Base-by-base conservation (phyloP, 2,888 invertebrate genomes). In the Lissocephala sabroskyi region DNA sequence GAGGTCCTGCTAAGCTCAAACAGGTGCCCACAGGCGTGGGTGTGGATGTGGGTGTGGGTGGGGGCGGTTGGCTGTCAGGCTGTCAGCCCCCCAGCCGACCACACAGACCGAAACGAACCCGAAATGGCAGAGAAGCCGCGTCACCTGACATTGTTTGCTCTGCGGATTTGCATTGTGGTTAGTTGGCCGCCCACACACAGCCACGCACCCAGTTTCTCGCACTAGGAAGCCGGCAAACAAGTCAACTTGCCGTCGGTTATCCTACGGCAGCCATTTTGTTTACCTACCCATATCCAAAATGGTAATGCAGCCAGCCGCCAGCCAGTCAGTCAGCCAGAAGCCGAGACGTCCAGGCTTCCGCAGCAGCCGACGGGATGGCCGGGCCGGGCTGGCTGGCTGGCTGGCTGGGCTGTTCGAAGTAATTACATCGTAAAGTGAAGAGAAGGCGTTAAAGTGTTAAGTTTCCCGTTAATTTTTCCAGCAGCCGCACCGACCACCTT, bases 361-460 rank as follows among this genome's bases (percentile, higher is more conserved):
- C n/a, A 18, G 18, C 3, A 17, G 19, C 44, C 26, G 19, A 19
- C 13, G 11, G 33, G 13, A 11, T 3, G 14, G 7, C 3, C 37
- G 3, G n/a, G 37, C n/a, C 17, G n/a, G 3, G 18, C 10, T 18
- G 36, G 10, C n/a, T 37, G 18, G 36, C 10, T 19, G 33, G 4
- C n/a, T 11, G 11, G 23, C 17, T 16, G 57, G 55, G 63, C 60
- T 64, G 60, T 65, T 71, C 67, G 63, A 74, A 71, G 71, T 71
- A 71, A 71, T 71, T 71, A 71, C 71, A 71, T 71, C 74, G 71
- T 62, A 70, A 70, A 71, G 62, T 73, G 68, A 63, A 71, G 70
- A 65, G 67, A 75, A 77, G 76, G 73, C 78, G 73, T 77, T 73
- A 77, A 73, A 73, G 73, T 73, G 73, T 74, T 74, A 74, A 74